A percentile compares a stretch with the other conserved stretches of the same genome.
Conservation (phyloP, 2,797 vertebrate species). For the Pteronotus mesoamericanus region DNA sequence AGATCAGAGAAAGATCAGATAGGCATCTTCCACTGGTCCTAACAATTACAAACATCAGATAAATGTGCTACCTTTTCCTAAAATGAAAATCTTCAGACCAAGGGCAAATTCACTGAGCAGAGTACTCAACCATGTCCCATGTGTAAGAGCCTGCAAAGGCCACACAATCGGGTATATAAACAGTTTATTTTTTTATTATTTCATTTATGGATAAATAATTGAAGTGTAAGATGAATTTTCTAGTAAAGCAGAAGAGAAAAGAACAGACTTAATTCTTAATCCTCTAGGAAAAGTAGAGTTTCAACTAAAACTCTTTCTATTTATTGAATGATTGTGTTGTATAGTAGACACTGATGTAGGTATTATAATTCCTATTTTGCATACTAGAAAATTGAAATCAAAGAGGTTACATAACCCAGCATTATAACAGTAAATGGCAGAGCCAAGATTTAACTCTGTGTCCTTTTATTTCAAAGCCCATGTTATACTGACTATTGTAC, state of each 20-base stretch:
- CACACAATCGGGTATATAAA: background rate
- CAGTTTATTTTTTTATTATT: background rate
- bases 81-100: constrained; percentile 42
- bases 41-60: constrained; percentile 36
- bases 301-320: background rate
- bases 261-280: background rate
- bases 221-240: background rate
- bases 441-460: background rate
- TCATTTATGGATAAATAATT: background rate
- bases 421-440: background rate
- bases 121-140: background rate
- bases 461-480: background rate
- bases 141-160: background rate
- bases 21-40: background rate
- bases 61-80: background rate
- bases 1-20: constrained; percentile 41
- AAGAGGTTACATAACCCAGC: background rate
- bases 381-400: background rate
- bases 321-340: background rate
- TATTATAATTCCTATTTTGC: background rate
- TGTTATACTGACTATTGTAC: background rate
- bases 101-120: background rate
- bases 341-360: background rate
- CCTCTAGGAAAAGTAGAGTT: background rate
- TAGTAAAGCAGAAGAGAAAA: background rate